These are phyloP conservation scores for Ganaspis brasiliensis DNA, from an alignment of 2,888 invertebrate genomes.

Conservation along the genomic window DNA sequence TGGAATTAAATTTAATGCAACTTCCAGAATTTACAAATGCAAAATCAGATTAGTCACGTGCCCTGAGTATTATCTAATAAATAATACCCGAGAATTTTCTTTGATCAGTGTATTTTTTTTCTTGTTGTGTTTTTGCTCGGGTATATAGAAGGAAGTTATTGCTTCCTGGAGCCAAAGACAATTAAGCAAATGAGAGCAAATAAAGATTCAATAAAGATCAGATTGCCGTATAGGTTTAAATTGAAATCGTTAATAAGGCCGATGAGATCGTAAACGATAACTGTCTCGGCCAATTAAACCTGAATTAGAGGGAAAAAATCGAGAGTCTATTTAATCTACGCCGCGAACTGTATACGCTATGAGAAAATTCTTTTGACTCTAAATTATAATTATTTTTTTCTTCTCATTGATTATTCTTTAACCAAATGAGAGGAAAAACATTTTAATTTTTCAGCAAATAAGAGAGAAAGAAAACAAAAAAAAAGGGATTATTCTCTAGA, in stretches of 20 bases:
- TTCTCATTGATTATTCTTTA: not conserved
- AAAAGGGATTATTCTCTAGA: not conserved
- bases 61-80: no score
- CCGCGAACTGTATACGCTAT: not conserved
- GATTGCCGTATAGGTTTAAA: slow-evolving; percentile 37
- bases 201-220: slow-evolving; percentile 42
- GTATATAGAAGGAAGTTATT: slow-evolving; percentile 17
- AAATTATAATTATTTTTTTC: not conserved
- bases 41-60: no score
- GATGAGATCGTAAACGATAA: slow-evolving; percentile 42
- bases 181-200: slow-evolving; percentile 42
- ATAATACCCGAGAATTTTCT: no score
- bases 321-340: slow-evolving; percentile 14
- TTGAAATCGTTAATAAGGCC: slow-evolving; percentile 41
- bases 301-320: slow-evolving; percentile 26
- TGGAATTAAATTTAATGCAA: no score
- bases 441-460: not conserved
- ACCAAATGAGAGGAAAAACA: not conserved
- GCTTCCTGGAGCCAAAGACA: slow-evolving; percentile 35
- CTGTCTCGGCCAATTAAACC: slow-evolving; percentile 34
- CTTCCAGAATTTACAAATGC: no score
- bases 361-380: slow-evolving; percentile 22
- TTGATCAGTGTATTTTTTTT: no score
- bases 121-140: slow-evolving; percentile 13
- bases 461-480: not conserved